These are phyloP conservation scores for Sternotherus odoratus DNA, from an alignment of 2,797 vertebrate species.

Conservation along the genomic window DNA sequence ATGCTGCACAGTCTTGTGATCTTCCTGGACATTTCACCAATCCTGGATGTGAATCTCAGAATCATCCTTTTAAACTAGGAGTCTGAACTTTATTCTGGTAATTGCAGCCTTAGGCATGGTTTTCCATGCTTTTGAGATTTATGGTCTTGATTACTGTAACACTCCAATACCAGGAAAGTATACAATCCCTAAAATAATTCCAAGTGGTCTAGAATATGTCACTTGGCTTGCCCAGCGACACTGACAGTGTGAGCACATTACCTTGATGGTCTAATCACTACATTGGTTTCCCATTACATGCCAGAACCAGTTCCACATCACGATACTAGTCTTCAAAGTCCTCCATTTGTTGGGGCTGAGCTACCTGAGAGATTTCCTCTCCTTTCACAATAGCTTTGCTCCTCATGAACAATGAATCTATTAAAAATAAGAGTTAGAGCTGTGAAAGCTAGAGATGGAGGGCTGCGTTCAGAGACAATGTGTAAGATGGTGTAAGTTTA, in stretches of 20 bases:
- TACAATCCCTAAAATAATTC: background rate
- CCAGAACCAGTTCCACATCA: background rate
- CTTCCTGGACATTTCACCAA: background rate
- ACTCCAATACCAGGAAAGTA: background rate
- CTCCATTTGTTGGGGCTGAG: background rate
- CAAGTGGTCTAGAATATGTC: background rate
- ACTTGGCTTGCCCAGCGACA: background rate
- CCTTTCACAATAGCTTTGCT: background rate
- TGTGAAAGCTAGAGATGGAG: background rate
- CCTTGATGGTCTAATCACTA: background rate
- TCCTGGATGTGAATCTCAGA: background rate
- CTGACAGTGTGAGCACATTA: background rate
- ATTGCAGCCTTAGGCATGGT: background rate
- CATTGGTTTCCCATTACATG: fast-evolving
- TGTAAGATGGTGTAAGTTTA: background rate
- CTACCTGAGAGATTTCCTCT: background rate
- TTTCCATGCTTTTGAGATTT: background rate
- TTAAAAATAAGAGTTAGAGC: conserved; percentile 9
- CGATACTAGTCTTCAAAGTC: background rate
- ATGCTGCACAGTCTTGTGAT: background rate
- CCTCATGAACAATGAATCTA: background rate
- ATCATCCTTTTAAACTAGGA: background rate
- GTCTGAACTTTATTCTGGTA: conserved; percentile 6
- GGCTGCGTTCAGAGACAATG: background rate
- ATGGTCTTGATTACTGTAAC: background rate